These are phyloP conservation scores for Lamellibrachia columna DNA, from an alignment of 2,888 invertebrate genomes.

Conservation along the genomic window DNA sequence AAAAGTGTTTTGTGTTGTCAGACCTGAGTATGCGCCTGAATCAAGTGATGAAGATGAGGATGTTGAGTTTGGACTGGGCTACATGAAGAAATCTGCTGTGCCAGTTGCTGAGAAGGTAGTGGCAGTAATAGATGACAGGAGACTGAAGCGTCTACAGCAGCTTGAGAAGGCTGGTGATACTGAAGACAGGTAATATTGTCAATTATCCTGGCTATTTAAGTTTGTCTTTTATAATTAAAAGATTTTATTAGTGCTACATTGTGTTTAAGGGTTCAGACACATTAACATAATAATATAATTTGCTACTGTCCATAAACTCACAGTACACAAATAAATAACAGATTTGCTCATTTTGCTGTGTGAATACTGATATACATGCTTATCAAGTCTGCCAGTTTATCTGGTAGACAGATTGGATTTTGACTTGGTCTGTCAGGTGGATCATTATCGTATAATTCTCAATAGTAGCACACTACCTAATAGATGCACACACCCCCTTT, in stretches of 20 bases:
- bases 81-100: slow-evolving; percentile 45
- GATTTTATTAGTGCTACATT: neutral
- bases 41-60: slow-evolving; percentile 88
- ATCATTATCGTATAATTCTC: no score
- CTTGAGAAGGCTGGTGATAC: slow-evolving; percentile 43
- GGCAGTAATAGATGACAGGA: slow-evolving; percentile 80
- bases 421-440: no score
- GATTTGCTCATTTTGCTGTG: no score
- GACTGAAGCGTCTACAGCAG: slow-evolving; percentile 76
- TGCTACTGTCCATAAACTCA: no score
- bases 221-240: neutral
- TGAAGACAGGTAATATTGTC: slow-evolving; percentile 23
- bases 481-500: no score
- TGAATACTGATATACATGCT: no score
- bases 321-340: no score
- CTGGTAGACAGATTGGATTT: no score
- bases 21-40: slow-evolving; percentile 89
- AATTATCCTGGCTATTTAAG: neutral
- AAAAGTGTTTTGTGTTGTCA: slow-evolving; percentile 32
- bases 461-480: no score
- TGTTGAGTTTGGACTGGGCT: slow-evolving; percentile 70
- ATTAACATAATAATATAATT: no score
- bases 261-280: no score
- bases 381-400: no score
- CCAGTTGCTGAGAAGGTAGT: slow-evolving; percentile 53